Percentiles rank a stretch among this genome's conserved stretches.
Conservation (phyloP, 2,797 vertebrate species). For the Sebastes vulpes region DNA sequence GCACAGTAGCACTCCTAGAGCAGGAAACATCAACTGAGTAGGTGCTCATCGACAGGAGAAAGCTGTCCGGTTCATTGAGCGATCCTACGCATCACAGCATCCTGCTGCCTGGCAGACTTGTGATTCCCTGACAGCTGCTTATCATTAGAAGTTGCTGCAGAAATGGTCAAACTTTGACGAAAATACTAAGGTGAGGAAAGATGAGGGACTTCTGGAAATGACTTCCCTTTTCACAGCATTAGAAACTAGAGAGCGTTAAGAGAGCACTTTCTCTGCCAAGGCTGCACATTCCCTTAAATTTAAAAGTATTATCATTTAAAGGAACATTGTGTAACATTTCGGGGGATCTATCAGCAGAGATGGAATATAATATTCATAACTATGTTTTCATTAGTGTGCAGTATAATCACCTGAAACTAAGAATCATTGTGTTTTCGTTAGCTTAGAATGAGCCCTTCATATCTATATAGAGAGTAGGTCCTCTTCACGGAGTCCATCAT, state of each 20-base stretch:
- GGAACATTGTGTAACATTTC: too few relatives aligned
- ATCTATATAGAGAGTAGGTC: too few relatives aligned
- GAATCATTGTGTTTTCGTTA: too few relatives aligned
- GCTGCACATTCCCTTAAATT: background rate
- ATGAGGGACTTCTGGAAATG: background rate
- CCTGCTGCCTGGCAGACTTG: background rate
- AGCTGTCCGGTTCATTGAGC: slow-evolving; percentile 14
- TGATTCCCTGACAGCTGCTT: background rate
- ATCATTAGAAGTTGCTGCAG: background rate
- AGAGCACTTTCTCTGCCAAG: background rate
- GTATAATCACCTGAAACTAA: too few relatives aligned
- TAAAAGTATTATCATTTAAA: too few relatives aligned
- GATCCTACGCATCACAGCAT: background rate
- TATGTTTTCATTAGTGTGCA: too few relatives aligned
- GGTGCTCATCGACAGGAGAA: slow-evolving; percentile 7
- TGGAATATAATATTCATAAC: too few relatives aligned
- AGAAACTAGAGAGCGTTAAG: background rate
- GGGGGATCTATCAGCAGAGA: too few relatives aligned
- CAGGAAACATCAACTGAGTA: background rate
- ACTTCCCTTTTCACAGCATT: background rate
- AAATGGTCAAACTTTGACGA: background rate
- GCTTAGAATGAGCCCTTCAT: too few relatives aligned
- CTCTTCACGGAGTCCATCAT: too few relatives aligned
- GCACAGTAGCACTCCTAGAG: background rate
- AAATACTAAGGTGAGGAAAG: background rate